Percentiles rank a stretch among this genome's conserved stretches.
phyloP scores from a whole-genome alignment of 2,113 vertebrate genomes.

The Genyomyrus donnyi region DNA sequence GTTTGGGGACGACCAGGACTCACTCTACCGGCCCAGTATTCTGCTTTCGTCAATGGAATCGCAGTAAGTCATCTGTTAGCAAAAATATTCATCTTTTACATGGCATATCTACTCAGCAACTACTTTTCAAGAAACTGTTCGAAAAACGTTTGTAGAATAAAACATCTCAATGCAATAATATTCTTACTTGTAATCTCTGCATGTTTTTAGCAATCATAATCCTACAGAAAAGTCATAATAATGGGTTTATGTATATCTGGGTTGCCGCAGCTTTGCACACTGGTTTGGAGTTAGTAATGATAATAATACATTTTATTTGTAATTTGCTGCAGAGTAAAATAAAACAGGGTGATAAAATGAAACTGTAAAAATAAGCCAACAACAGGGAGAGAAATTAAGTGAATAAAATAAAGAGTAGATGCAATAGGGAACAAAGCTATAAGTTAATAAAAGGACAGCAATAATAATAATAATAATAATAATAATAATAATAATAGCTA shows the following conservation, averaged over 20 bases:
- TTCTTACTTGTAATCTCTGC: neutral
- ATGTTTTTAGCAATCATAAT: neutral
- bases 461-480: neutral
- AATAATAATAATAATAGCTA: neutral
- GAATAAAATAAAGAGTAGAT: neutral
- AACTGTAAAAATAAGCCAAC: neutral
- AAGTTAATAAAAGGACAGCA: neutral
- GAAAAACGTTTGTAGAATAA: neutral
- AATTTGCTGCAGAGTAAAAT: neutral
- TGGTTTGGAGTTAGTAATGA: neutral
- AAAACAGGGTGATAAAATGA: neutral
- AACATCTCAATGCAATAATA: neutral
- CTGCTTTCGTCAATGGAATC: constrained; percentile 85
- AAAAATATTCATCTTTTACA: neutral
- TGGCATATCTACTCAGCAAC: neutral
- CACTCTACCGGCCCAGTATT: constrained; percentile 67
- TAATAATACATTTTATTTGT: neutral
- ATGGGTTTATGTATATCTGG: neutral
- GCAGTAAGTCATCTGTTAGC: constrained; percentile 66
- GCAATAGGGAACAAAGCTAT: neutral
- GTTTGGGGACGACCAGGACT: constrained; percentile 70
- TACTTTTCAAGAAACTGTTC: neutral
- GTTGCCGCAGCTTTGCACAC: neutral
- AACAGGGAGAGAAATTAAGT: neutral
- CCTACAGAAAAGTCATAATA: neutral